Evolutionary conservation across 2,113 vertebrate species (phyloP), one percentile per base, ranked within the genome.

Genomic region (Strix uralensis): DNA sequence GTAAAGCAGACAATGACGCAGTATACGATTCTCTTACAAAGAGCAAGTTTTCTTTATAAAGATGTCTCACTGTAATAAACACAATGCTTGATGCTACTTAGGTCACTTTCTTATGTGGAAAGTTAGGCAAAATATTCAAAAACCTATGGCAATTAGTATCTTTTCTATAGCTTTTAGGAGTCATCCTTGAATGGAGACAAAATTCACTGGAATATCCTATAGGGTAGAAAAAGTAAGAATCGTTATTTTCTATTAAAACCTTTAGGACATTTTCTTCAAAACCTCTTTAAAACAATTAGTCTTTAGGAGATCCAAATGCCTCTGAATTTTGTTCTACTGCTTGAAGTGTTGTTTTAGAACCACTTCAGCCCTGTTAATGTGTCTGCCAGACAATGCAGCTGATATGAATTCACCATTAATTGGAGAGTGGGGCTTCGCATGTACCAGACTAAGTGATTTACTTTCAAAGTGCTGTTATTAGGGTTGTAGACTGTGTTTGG

Each of bases 341-440:
- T 66, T 92, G 47, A 89, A 88, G 57, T 49, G 67, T 49, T 87
- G 74, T 58, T 95, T 85, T 57, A 63, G 65, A 81, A 78, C 67
- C 78, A 58, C 86, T 86, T 88, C 78, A 91, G 55, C 26, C 87
- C 44, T 71, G 40, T 49, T 85, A 34, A 79, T 59, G 29, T 75
- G 52, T 73, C 94, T 79, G 80, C 42, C 70, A 96, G 92, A 94
- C 85, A 96, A 86, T 51, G 61, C n/a, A 83, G 40, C 84, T 44
- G 89, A 81, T 72, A 81, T 29, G 49, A 90, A 61, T 86, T 88
- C 40, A 13, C 79, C 74, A 65, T 89, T 88, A 91, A 94, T 74
- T 94, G 77, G 69, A 79, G 59, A 83, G 38, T 23, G 22, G n/a
- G 38, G 36, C 75, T 81, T 90, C 14, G 4, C 4, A 2, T 86